Base-by-base conservation (phyloP, 2,797 vertebrate species). In the Tamandua tetradactyla region DNA sequence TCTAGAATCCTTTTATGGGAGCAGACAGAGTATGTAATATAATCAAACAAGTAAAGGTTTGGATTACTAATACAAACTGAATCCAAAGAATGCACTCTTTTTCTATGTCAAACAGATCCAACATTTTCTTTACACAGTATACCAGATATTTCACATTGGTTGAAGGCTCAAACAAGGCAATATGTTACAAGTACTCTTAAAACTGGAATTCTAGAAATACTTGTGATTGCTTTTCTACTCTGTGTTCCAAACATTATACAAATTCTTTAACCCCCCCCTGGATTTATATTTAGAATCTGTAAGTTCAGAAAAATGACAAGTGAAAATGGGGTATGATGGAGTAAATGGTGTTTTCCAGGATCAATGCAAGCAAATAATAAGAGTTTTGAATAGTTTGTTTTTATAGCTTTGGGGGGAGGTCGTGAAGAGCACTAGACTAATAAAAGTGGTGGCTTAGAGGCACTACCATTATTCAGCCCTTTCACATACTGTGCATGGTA, bases 321-420 rank as follows among this genome's bases (percentile, higher is more conserved):
- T 71, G 62, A 82, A 96, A 94, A 91, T 61, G 52, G 68, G 78
- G 32, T 92, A 95, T 40, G 47, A 66, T 92, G 93, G 55, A 35
- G 76, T 92, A 96, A 95, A 90, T 64, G 62, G 74, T 93, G 69
- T 93, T n/a, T n/a, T 92, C 92, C 96, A 96, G 93, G 88, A 64
- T 61, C 90, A 94, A 88, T 92, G 94, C 90, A 94, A 96, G 93
- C 92, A 95, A 93, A 97, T 82, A 95, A 94, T 47, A 72, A 88
- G 82, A 88, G 78, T 93, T 86, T 95, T 93, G 91, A 94, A 96
- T 88, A 82, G 91, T 59, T 92, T 95, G 87, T 95, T 94, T 95
- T 91, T 82, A 32, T 42, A 90, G 95, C 86, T 94, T 78, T 82
- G 61, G 42, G n/a, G 80, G 89, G 57, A 95, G 79, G 92, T 42